Base-by-base conservation (phyloP, 2,888 invertebrate genomes). In the Branchellion lobata region DNA sequence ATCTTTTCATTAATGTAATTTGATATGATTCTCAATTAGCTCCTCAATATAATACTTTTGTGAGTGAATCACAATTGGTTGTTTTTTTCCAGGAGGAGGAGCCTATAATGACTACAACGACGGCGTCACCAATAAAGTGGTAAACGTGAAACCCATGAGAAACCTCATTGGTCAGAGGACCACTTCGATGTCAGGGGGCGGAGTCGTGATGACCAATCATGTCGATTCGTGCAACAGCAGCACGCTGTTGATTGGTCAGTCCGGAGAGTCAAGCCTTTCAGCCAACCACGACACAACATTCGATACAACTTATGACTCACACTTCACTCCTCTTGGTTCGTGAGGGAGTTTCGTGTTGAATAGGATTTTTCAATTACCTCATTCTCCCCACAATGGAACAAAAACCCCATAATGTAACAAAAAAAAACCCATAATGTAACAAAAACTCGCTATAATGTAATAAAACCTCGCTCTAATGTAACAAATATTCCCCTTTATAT, bases 21-120 rank as follows among this genome's bases (percentile, higher is more conserved):
- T n/a, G n/a, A n/a, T n/a, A n/a, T n/a, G n/a, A n/a, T n/a, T n/a
- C n/a, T n/a, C n/a, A n/a, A n/a, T n/a, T n/a, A n/a, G n/a, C n/a
- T n/a, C n/a, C n/a, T n/a, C n/a, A n/a, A n/a, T n/a, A n/a, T n/a
- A n/a, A n/a, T n/a, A n/a, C n/a, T n/a, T n/a, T n/a, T n/a, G n/a
- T n/a, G n/a, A n/a, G n/a, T n/a, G n/a, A n/a, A n/a, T n/a, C n/a
- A n/a, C n/a, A n/a, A n/a, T 61, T 57, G 5, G 79, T 76, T 21
- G 57, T 8, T 11, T n/a, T 5, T 21, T 33, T 11, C 3, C 27
- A 51, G 53, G 27, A 47, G 74, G 53, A 14, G 75, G 75, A n/a
- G 24, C 40, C 51, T 75, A 75, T 53, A 75, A 75, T 24, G 47
- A 51, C 1, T 75, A 75, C 75, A 47, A 53, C 75, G 75, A 75